A percentile compares a stretch with the other conserved stretches of the same genome.
These are phyloP conservation scores for Meta bourneti DNA, from an alignment of 2,888 invertebrate species.

Conservation along the genomic window DNA sequence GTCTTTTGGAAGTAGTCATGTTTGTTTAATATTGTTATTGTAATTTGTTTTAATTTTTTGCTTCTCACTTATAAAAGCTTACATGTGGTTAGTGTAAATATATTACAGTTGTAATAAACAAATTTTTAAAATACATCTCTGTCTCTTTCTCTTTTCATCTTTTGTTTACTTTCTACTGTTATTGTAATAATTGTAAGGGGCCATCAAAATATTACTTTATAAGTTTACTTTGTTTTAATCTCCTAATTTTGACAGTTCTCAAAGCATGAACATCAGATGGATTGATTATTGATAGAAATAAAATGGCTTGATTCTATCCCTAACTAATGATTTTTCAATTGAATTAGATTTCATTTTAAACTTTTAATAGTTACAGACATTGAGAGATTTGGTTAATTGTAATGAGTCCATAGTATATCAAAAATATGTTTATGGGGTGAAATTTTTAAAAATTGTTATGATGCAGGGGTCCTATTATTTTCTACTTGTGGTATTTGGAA, in stretches of 20 bases:
- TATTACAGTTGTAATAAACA: constrained; percentile 71
- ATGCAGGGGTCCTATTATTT: no score
- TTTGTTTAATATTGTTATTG: constrained; percentile 45
- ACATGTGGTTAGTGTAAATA: constrained; percentile 69
- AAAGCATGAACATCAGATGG: no score
- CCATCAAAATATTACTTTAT: neutral
- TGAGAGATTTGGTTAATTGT: no score
- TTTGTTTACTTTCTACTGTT: constrained; percentile 23
- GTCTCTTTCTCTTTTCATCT: constrained; percentile 57
- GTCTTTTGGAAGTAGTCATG: constrained; percentile 48
- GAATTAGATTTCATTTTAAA: no score
- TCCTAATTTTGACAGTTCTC: neutral
- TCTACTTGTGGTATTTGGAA: no score
- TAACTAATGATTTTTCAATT: no score
- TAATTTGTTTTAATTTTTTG: constrained; percentile 33
- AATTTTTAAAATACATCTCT: constrained; percentile 65
- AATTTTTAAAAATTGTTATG: no score
- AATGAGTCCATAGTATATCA: no score
- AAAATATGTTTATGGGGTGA: no score
- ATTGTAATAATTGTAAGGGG: constrained; percentile 4
- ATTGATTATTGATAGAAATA: no score
- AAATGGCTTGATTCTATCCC: no score
- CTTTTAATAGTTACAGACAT: no score
- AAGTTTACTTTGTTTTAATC: neutral
- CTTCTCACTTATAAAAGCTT: constrained; percentile 37